Percentiles rank a stretch among this genome's conserved stretches.
Evolutionary conservation across 2,888 invertebrate genomes (phyloP).

Genomic region (Acanthacorydalis orientalis): DNA sequence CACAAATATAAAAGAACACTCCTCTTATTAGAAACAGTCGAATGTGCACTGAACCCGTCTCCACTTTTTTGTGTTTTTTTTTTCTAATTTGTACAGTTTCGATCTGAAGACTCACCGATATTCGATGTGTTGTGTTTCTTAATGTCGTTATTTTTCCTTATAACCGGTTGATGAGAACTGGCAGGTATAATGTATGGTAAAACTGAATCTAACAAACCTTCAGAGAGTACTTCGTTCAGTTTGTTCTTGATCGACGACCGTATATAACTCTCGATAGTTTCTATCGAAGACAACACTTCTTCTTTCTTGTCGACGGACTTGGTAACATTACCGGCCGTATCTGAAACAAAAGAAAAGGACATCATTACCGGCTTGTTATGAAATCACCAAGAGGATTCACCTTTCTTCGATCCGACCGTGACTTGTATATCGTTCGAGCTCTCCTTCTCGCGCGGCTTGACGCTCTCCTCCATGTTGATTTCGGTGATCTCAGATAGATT

Average conservation of each 20-base stretch:
- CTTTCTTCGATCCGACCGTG: background rate
- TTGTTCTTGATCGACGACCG: slow-evolving; percentile 15
- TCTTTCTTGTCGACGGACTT: background rate
- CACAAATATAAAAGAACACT: too few species aligned
- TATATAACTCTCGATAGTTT: background rate
- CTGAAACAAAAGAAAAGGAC: background rate
- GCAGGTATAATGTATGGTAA: slow-evolving; percentile 53
- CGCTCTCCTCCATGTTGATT: too few species aligned
- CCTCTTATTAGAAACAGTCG: too few species aligned
- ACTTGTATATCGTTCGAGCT: background rate
- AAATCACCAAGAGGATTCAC: background rate
- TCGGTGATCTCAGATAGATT: slow-evolving; percentile 6
- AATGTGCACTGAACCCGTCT: too few species aligned
- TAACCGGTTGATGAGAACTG: slow-evolving; percentile 34
- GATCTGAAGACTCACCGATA: too few species aligned
- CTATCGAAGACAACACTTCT: background rate
- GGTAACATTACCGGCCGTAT: background rate
- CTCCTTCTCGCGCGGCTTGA: slow-evolving; percentile 7
- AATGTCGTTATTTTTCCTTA: slow-evolving; percentile 29
- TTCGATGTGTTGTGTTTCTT: slow-evolving; percentile 1
- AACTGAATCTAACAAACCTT: slow-evolving; percentile 69
- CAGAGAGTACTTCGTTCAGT: slow-evolving; percentile 47
- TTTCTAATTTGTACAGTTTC: too few species aligned
- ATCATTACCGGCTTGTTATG: background rate
- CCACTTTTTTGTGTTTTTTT: too few species aligned